These are phyloP conservation scores for Drosophila leontia DNA, from an alignment of 1,140 invertebrate genomes.

Conservation along the genomic window DNA sequence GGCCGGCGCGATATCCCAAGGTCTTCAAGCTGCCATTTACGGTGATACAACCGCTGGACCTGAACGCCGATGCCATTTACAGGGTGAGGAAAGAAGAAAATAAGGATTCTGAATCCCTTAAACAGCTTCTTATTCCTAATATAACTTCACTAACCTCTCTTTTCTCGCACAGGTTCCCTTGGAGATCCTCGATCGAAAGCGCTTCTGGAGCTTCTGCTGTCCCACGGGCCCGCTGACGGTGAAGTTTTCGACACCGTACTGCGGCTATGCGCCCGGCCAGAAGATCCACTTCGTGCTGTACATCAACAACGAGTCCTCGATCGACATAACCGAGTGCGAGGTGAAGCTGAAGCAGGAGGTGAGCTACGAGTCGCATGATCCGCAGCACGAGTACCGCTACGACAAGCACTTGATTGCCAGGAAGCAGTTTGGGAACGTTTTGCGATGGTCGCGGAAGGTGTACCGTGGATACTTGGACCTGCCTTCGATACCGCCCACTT, in stretches of 20 bases:
- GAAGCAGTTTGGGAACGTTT: constrained; percentile 86
- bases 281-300: constrained; percentile 82
- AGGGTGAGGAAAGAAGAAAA: constrained; percentile 49
- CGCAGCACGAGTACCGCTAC: constrained; percentile 87
- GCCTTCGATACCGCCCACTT: constrained; percentile 90
- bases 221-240: constrained; percentile 80
- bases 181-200: constrained; percentile 86
- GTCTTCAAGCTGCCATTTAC: constrained; percentile 90
- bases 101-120: background rate
- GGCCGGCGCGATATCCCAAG: constrained; percentile 91
- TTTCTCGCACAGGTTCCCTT: constrained; percentile 85
- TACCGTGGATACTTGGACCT: constrained; percentile 86
- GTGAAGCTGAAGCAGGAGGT: constrained; percentile 86
- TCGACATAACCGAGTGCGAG: constrained; percentile 86
- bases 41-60: constrained; percentile 90
- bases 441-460: constrained; percentile 84
- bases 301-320: constrained; percentile 85
- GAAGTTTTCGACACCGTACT: constrained; percentile 82
- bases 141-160: background rate
- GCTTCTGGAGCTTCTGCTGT: constrained; percentile 84
- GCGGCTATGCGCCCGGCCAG: constrained; percentile 82
- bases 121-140: too few species aligned
- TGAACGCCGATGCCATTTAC: constrained; percentile 87
- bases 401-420: constrained; percentile 86
- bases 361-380: constrained; percentile 85